Base-by-base conservation (phyloP, 2,797 vertebrate genomes). In the Pseudopleuronectes americanus region DNA sequence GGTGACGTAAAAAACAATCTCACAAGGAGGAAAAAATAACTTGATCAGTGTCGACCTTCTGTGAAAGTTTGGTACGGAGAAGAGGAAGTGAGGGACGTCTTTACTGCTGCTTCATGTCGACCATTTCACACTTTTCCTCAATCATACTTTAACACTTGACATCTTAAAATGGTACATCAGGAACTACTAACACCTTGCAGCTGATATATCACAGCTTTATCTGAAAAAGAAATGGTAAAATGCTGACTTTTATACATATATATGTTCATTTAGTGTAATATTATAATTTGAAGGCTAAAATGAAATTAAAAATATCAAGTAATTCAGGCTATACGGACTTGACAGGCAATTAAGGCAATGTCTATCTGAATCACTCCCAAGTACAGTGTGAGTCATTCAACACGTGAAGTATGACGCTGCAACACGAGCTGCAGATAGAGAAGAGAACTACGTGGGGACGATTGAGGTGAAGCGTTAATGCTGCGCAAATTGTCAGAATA, bases 361-460 rank as follows among this genome's bases (percentile, higher is more conserved):
- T 24, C 3, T 31, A 8, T 33, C 28, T 59, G 21, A 54, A n/a
- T 65, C 33, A 1, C 21, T 41, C 19, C 14, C 38, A 54, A 61
- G 17, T 31, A 45, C 47, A 55, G 31, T 12, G 19, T 28, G 28
- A 76, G 41, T 77, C 57, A 60, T 64, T 55, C 19, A 52, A 26
- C 55, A 59, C 58, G 70, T 22, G 17, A 19, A 48, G 61, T 74
- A 31, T 81, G 62, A 77, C 73, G 77, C 54, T 76, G 52, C 53
- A 70, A 23, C 58, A 80, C 52, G 56, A 69, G 64, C 26, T 43
- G 22, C 61, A 68, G 55, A 60, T 57, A 53, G 41, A 75, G 54
- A 55, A 61, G 61, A 58, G 68, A 70, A 71, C 24, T 43, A 56
- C 53, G 17, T 55, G n/a, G 52, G 68, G 52, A 75, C 58, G 38